Percentiles rank a stretch among this genome's conserved stretches.
These are phyloP conservation scores for Australoheros scitulus DNA, from an alignment of 2,113 vertebrate genomes.

Conservation along the genomic window DNA sequence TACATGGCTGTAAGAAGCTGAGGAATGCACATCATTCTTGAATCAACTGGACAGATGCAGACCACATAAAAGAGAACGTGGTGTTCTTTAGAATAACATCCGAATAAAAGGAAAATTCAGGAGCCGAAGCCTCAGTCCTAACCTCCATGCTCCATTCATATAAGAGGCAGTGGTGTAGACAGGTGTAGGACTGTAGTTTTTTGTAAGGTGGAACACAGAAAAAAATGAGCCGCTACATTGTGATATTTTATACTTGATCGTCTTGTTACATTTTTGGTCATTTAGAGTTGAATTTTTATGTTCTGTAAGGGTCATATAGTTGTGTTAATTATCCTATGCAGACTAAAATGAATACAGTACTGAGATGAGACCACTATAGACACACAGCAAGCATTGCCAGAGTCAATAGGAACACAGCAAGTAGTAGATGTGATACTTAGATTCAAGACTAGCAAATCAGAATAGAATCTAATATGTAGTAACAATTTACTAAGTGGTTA, in stretches of 20 bases:
- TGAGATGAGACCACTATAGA: not conserved
- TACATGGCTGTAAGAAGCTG: conserved; percentile 35
- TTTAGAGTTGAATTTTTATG: not conserved
- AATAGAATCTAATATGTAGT: not conserved
- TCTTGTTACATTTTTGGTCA: not conserved
- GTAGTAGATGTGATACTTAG: not conserved
- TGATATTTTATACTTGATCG: not conserved
- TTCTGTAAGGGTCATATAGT: not conserved
- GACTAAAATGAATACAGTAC: not conserved
- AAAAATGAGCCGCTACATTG: not conserved
- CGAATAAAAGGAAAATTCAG: conserved; percentile 44
- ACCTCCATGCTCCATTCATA: not conserved
- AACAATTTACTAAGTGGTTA: not conserved
- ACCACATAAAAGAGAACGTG: conserved; percentile 49
- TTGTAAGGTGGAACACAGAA: not conserved
- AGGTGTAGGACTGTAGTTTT: not conserved
- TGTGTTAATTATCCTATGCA: not conserved
- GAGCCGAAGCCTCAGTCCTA: conserved; percentile 20
- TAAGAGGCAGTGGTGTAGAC: not conserved
- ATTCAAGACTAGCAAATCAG: not conserved
- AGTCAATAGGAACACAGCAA: not conserved
- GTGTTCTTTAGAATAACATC: conserved; percentile 60
- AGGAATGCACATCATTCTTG: conserved; percentile 59
- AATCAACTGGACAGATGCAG: conserved; percentile 60
- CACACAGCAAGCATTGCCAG: not conserved